A percentile compares a stretch with the other conserved stretches of the same genome.
Evolutionary conservation across 2,888 invertebrate species (phyloP).

Genomic region (Synanthedon formicaeformis): DNA sequence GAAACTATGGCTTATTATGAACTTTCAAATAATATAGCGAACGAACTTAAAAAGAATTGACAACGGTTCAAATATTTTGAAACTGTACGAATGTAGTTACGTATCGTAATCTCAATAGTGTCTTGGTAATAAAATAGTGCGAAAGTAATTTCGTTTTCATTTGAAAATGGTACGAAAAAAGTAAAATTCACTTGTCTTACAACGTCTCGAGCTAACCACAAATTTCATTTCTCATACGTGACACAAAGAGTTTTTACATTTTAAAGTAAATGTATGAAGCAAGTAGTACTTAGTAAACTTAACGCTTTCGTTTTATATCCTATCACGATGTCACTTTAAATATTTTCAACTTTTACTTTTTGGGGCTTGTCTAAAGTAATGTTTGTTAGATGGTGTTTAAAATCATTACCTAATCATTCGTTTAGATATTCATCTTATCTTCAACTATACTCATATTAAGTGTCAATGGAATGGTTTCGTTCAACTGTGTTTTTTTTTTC

Average conservation of each 20-base stretch:
- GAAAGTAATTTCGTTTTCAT: not conserved
- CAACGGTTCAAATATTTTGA: no score
- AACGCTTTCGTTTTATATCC: constrained; percentile 24
- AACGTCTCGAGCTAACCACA: constrained; percentile 23
- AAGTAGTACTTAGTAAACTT: constrained; percentile 15
- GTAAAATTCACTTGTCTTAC: constrained; percentile 18
- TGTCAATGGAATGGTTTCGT: no score
- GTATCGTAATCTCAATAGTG: no score
- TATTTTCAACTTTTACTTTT: constrained; percentile 42
- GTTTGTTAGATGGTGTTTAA: not conserved
- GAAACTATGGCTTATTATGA: constrained; percentile 4
- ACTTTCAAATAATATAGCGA: not conserved
- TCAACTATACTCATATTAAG: not conserved
- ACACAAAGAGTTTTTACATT: constrained; percentile 25
- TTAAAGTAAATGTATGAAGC: not conserved
- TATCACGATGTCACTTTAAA: constrained; percentile 22
- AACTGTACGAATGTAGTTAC: no score
- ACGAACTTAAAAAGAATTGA: not conserved
- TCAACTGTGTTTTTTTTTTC: not conserved
- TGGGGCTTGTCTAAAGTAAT: constrained; percentile 28
- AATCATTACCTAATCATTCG: not conserved
- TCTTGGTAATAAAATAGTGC: no score
- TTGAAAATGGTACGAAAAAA: constrained; percentile 9
- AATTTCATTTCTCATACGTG: constrained; percentile 25
- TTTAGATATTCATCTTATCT: not conserved